These are phyloP conservation scores for Iselma pallidipennis DNA, from an alignment of 2,888 invertebrate species.

Conservation along the genomic window DNA sequence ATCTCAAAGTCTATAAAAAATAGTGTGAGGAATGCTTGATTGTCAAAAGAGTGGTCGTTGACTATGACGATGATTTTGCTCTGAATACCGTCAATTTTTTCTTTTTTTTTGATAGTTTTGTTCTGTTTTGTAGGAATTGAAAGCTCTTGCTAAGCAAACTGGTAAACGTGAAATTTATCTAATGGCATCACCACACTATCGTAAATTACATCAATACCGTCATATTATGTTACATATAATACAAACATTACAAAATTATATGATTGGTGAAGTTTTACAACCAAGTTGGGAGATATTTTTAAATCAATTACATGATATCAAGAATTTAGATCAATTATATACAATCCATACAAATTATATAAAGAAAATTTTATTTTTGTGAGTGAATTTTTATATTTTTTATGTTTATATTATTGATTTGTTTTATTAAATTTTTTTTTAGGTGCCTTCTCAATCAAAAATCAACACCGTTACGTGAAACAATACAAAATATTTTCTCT, in stretches of 20 bases:
- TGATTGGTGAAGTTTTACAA: constrained; percentile 75
- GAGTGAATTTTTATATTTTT: constrained; percentile 43
- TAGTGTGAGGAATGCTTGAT: too few species aligned
- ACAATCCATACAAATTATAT: constrained; percentile 73
- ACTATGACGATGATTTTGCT: too few species aligned
- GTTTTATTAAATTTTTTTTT: constrained; percentile 28
- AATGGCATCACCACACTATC: constrained; percentile 68
- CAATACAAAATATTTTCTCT: constrained; percentile 72
- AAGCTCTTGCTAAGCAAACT: constrained; percentile 52
- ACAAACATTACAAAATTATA: constrained; percentile 74
- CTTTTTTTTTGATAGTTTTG: constrained; percentile 6
- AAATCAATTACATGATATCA: constrained; percentile 66
- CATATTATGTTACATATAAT: constrained; percentile 78
- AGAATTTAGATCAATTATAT: constrained; percentile 74
- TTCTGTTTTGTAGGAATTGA: constrained; percentile 63
- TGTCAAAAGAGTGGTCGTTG: too few species aligned
- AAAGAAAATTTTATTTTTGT: constrained; percentile 72
- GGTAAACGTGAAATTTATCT: constrained; percentile 54
- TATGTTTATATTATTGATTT: neutral
- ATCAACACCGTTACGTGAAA: constrained; percentile 69
- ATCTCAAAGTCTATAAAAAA: too few species aligned
- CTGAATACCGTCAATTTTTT: too few species aligned
- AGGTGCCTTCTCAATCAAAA: constrained; percentile 74
- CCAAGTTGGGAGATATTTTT: constrained; percentile 77
- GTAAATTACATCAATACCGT: constrained; percentile 70